Conservation (phyloP, 2,888 invertebrate genomes). For the Spatulosminthurus flaviceps region DNA sequence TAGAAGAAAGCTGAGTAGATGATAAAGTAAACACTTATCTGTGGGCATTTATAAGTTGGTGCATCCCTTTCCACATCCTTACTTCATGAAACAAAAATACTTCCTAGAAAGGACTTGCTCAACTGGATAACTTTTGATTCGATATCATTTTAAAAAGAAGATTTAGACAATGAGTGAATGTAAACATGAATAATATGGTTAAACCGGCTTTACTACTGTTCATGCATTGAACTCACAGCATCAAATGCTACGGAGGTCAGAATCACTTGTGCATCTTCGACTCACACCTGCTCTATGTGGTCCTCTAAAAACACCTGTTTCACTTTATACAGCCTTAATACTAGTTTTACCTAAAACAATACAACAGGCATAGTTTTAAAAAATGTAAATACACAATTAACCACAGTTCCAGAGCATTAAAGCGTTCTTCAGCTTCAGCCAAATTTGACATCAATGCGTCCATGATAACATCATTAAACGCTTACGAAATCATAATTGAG, state of each 20-base stretch:
- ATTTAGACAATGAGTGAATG: neutral
- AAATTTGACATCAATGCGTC: no score
- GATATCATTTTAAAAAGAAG: neutral
- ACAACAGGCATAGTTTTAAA: no score
- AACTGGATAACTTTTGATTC: neutral
- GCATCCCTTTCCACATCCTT: no score
- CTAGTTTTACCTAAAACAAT: no score
- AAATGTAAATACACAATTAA: no score
- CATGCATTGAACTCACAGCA: conserved; percentile 9
- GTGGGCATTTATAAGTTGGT: no score
- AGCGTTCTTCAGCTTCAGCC: no score
- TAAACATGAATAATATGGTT: neutral
- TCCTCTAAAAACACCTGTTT: neutral
- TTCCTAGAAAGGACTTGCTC: conserved; percentile 12
- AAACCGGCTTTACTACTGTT: conserved; percentile 13
- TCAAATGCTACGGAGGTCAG: neutral
- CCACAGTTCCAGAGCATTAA: no score
- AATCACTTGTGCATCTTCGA: neutral
- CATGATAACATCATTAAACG: no score
- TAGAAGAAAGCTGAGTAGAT: no score
- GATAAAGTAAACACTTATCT: no score
- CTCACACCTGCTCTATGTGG: neutral
- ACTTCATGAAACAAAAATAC: neutral
- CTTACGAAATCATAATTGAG: neutral
- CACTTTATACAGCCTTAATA: no score